A percentile compares a stretch with the other conserved stretches of the same genome.
Conservation (phyloP, 2,888 invertebrate genomes). For the Leucoptera coffeella region DNA sequence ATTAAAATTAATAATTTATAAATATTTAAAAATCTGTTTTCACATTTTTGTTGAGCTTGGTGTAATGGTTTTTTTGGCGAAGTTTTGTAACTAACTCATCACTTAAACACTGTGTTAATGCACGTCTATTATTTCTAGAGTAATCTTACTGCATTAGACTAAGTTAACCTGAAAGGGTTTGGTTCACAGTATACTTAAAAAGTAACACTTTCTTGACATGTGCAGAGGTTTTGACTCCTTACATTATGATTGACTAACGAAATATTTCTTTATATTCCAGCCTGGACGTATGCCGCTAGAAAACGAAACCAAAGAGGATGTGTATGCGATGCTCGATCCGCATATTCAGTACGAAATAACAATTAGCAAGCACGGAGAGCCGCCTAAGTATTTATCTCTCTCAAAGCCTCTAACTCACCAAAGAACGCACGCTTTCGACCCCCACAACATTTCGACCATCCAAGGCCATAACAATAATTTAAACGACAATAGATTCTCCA, state of each 20-base stretch:
- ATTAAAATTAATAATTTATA: too few relatives aligned
- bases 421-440: conserved; percentile 39
- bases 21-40: too few relatives aligned
- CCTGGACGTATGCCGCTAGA: conserved; percentile 43
- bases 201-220: neutral
- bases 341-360: conserved; percentile 51
- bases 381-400: conserved; percentile 45
- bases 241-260: conserved; percentile 1
- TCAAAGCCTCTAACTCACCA: conserved; percentile 47
- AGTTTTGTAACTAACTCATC: too few relatives aligned
- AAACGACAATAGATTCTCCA: conserved; percentile 18
- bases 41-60: too few relatives aligned
- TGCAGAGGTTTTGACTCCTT: neutral
- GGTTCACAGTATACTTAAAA: neutral
- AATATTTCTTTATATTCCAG: conserved; percentile 15
- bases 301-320: conserved; percentile 51
- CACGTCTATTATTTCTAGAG: too few relatives aligned
- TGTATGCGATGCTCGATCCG: conserved; percentile 48
- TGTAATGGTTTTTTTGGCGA: too few relatives aligned
- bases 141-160: too few relatives aligned
- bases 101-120: too few relatives aligned
- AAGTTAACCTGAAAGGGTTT: too few relatives aligned
- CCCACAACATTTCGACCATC: conserved; percentile 22
- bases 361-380: conserved; percentile 46
- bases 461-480: conserved; percentile 21